Conservation (phyloP, 2,113 vertebrate genomes). For the Pedionomus torquatus region DNA sequence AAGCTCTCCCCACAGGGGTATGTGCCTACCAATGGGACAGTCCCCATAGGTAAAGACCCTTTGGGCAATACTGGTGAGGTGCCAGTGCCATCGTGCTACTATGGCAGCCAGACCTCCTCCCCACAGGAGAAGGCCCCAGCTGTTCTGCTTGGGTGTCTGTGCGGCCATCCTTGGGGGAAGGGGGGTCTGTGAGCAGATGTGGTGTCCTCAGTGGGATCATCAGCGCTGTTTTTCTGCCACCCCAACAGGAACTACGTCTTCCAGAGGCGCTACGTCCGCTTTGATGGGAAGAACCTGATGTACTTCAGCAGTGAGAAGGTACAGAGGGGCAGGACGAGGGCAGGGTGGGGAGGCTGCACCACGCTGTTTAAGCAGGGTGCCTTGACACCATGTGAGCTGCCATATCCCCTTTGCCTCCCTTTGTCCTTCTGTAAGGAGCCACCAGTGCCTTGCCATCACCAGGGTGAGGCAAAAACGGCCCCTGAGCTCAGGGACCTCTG, state of each 20-base stretch:
- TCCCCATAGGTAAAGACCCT: not conserved
- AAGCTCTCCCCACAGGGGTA: constrained; percentile 98
- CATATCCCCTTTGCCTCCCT: not conserved
- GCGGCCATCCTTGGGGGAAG: not conserved
- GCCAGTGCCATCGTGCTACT: not conserved
- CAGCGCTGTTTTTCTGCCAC: not conserved
- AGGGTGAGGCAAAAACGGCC: fast-evolving
- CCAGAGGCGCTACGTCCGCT: constrained; percentile 94
- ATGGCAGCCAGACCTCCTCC: not conserved
- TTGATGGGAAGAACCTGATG: constrained; percentile 93
- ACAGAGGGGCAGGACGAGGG: not conserved
- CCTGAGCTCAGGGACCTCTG: not conserved
- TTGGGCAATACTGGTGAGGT: not conserved
- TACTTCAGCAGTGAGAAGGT: constrained; percentile 97
- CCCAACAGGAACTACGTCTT: constrained; percentile 92
- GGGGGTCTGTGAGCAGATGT: not conserved
- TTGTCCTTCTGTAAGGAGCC: not conserved
- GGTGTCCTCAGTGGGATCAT: fast-evolving
- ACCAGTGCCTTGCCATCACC: not conserved
- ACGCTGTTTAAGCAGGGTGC: not conserved
- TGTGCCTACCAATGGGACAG: not conserved
- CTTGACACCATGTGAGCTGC: not conserved
- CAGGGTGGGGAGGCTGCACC: not conserved
- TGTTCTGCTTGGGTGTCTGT: not conserved
- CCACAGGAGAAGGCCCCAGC: not conserved